A percentile compares a stretch with the other conserved stretches of the same genome.
phyloP scores from a whole-genome alignment of 2,888 invertebrate genomes.

The Cepaea hortensis region DNA sequence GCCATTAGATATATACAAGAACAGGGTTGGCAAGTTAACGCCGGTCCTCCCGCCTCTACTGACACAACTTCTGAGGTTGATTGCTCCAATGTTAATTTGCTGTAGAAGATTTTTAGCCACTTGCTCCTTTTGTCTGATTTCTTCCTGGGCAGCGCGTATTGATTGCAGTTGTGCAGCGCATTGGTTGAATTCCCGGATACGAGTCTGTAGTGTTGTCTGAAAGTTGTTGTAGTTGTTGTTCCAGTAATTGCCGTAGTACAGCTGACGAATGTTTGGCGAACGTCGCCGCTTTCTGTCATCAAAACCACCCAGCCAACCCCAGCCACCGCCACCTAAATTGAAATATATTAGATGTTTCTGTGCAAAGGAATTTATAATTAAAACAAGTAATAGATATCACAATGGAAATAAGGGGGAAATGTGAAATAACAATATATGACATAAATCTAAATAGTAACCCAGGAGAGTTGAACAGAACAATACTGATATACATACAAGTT shows the following conservation, averaged over 20 bases:
- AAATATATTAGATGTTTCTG: too few species aligned
- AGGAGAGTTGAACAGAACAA: too few species aligned
- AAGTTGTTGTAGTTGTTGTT: constrained; percentile 8
- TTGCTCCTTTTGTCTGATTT: constrained; percentile 20
- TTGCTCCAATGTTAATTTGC: constrained; percentile 1
- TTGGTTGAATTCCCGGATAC: constrained; percentile 10
- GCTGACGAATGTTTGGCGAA: not conserved
- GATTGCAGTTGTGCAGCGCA: constrained; percentile 16
- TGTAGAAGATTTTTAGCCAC: constrained; percentile 7
- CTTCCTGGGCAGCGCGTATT: not conserved
- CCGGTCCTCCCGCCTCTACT: constrained; percentile 1
- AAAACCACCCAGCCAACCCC: constrained; percentile 17
- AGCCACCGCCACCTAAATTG: not conserved
- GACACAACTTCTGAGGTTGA: constrained; percentile 13
- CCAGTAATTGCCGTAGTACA: constrained; percentile 12
- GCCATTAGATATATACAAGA: constrained; percentile 17
- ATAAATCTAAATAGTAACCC: too few species aligned
- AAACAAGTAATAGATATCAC: too few species aligned
- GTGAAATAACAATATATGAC: too few species aligned
- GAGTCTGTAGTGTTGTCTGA: constrained; percentile 19
- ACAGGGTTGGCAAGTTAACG: not conserved
- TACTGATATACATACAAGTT: too few species aligned
- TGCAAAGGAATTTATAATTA: too few species aligned
- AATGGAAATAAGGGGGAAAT: too few species aligned
- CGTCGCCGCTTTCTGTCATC: constrained; percentile 22